Conservation (phyloP, 2,113 vertebrate species). For the Megalops atlanticus region DNA sequence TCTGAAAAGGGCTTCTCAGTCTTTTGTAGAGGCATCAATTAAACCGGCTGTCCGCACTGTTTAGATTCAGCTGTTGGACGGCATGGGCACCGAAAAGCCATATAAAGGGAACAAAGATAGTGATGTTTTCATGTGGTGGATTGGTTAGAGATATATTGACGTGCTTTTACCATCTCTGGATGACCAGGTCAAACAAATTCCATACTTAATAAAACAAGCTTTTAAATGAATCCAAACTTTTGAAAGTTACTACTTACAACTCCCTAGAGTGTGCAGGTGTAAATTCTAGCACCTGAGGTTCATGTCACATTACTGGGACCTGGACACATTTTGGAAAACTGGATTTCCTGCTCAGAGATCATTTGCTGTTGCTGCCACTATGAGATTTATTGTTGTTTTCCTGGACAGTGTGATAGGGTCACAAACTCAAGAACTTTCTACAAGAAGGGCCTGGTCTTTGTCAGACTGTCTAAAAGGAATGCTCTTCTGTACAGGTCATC, state of each 20-base stretch:
- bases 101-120: slow-evolving; percentile 1
- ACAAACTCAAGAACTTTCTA: neutral
- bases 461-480: slow-evolving; percentile 6
- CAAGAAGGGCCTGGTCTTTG: neutral
- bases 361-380: neutral
- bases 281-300: neutral
- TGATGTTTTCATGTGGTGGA: slow-evolving; percentile 14
- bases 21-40: slow-evolving; percentile 39
- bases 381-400: slow-evolving; percentile 8
- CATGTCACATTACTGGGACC: neutral
- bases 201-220: neutral
- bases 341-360: neutral
- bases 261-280: neutral
- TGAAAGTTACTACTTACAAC: neutral
- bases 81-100: slow-evolving; percentile 16
- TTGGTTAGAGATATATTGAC: neutral
- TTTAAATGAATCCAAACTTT: neutral
- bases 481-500: neutral
- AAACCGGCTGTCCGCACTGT: slow-evolving; percentile 41
- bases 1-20: slow-evolving; percentile 27
- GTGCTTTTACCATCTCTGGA: neutral
- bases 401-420: neutral
- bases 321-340: neutral
- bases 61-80: slow-evolving; percentile 27
- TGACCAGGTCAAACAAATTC: neutral